phyloP scores from a whole-genome alignment of 2,888 invertebrate species.

The Epistrophella euchroma region DNA sequence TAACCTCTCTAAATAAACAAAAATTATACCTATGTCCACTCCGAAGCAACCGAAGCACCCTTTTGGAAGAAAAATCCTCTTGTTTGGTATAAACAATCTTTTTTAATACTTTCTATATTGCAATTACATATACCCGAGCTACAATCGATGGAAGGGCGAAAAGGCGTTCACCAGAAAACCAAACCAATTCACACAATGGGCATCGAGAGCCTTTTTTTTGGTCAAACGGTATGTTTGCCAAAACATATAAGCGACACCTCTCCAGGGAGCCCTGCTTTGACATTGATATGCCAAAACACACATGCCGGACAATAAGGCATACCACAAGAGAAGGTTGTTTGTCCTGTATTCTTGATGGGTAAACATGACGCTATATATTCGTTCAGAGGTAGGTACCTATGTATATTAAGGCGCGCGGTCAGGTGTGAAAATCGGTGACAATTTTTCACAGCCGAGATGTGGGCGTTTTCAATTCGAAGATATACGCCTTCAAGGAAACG shows the following conservation, averaged over 20 bases:
- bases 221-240: constrained; percentile 65
- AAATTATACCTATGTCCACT: constrained; percentile 8
- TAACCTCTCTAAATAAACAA: constrained; percentile 69
- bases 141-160: constrained; percentile 20
- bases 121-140: neutral
- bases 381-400: neutral
- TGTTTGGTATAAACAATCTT: constrained; percentile 73
- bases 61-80: constrained; percentile 53
- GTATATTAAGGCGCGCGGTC: constrained; percentile 49
- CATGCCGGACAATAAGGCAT: constrained; percentile 17
- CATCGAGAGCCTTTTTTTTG: constrained; percentile 49
- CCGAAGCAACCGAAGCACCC: constrained; percentile 62
- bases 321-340: constrained; percentile 32
- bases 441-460: constrained; percentile 51
- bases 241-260: constrained; percentile 72
- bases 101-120: constrained; percentile 69
- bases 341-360: neutral
- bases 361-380: neutral
- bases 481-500: constrained; percentile 73
- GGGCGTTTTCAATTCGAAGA: constrained; percentile 69
- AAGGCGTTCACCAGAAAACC: constrained; percentile 66
- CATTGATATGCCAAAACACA: constrained; percentile 66
- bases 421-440: constrained; percentile 74
- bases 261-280: constrained; percentile 69
- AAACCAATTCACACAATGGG: constrained; percentile 52